phyloP scores from a whole-genome alignment of 2,113 vertebrate genomes.

The Anolis sagrei region DNA sequence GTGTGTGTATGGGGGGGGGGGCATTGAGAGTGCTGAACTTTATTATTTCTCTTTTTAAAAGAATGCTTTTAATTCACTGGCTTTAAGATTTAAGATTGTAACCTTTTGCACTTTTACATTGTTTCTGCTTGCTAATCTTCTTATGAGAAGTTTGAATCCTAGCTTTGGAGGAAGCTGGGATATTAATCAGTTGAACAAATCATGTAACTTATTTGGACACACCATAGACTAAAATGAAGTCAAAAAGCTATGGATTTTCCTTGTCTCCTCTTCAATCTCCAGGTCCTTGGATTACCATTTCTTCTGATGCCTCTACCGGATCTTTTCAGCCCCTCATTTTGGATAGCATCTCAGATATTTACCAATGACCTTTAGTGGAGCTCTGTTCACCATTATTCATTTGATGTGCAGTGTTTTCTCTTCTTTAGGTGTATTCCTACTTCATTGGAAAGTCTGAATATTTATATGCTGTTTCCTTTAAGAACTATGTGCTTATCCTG shows the following conservation, averaged over 20 bases:
- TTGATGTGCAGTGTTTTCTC: not conserved
- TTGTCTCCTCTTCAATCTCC: not conserved
- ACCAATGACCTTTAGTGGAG: not conserved
- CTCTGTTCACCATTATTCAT: not conserved
- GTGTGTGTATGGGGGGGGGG: too few relatives aligned
- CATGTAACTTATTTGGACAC: not conserved
- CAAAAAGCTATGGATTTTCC: not conserved
- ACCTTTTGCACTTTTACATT: too few relatives aligned
- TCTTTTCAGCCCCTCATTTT: not conserved
- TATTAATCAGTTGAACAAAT: too few relatives aligned
- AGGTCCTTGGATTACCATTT: not conserved
- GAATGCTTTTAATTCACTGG: too few relatives aligned
- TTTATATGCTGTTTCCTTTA: not conserved
- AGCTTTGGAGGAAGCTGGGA: too few relatives aligned
- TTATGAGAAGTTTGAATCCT: too few relatives aligned
- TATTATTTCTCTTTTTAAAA: too few relatives aligned
- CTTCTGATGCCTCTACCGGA: not conserved
- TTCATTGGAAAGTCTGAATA: not conserved
- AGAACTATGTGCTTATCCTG: too few relatives aligned
- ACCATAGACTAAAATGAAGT: not conserved
- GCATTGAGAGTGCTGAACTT: too few relatives aligned
- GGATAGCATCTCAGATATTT: not conserved
- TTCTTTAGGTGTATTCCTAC: not conserved
- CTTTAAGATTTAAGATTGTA: too few relatives aligned
- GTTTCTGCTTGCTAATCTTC: too few relatives aligned